These are phyloP conservation scores for Heliconius hermathena DNA, from an alignment of 1,140 invertebrate species.

Conservation along the genomic window DNA sequence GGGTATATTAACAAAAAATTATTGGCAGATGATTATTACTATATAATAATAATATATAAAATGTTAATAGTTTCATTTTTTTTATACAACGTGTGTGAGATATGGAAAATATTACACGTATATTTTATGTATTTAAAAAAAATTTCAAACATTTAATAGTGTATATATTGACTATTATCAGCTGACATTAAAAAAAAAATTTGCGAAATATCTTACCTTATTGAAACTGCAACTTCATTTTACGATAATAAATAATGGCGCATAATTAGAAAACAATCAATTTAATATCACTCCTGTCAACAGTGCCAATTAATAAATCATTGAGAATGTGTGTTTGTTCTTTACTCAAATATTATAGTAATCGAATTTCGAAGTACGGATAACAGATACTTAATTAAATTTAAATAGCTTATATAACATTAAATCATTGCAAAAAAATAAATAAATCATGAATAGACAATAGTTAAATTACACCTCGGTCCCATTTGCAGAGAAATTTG, in stretches of 20 bases:
- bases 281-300: background rate
- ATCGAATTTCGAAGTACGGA: background rate
- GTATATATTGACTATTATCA: background rate
- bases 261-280: background rate
- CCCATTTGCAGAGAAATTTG: background rate
- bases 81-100: slow-evolving; percentile 30
- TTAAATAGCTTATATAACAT: background rate
- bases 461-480: background rate
- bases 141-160: background rate
- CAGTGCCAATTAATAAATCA: slow-evolving; percentile 7
- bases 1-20: slow-evolving; percentile 18
- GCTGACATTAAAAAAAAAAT: background rate
- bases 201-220: background rate
- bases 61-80: background rate
- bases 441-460: slow-evolving; percentile 3
- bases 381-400: background rate
- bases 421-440: background rate
- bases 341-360: background rate
- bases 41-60: background rate
- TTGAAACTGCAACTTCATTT: too few species aligned
- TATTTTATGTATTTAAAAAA: background rate
- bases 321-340: background rate
- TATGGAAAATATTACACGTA: background rate
- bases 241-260: background rate
- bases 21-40: background rate